These are phyloP conservation scores for Nasonovia ribisnigri DNA, from an alignment of 2,888 invertebrate species.

Conservation along the genomic window DNA sequence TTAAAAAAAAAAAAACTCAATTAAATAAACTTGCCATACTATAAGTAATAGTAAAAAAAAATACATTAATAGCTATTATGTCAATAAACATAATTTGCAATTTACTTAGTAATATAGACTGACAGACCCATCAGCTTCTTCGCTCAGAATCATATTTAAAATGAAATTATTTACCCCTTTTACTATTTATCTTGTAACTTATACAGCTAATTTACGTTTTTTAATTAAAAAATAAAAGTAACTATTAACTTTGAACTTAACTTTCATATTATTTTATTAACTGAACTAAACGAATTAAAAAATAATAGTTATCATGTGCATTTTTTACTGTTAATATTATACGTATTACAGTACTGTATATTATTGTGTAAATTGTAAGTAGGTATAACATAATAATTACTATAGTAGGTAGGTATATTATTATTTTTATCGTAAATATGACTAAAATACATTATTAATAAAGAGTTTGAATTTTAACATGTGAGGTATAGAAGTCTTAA, in stretches of 20 bases:
- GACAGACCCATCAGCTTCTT: too few relatives aligned
- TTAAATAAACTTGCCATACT: too few relatives aligned
- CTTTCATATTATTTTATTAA: neutral
- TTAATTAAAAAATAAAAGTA: neutral
- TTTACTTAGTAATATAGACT: too few relatives aligned
- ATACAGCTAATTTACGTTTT: neutral
- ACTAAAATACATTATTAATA: neutral
- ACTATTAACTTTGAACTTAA: neutral
- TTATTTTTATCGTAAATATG: neutral
- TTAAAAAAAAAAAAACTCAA: too few relatives aligned
- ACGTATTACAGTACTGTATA: neutral
- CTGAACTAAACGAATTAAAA: neutral
- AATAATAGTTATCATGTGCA: neutral
- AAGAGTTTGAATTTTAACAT: neutral
- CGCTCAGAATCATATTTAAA: too few relatives aligned
- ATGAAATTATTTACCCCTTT: too few relatives aligned
- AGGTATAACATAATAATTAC: too few relatives aligned
- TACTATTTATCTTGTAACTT: neutral
- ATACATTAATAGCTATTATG: too few relatives aligned
- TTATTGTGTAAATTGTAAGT: neutral
- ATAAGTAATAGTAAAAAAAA: too few relatives aligned
- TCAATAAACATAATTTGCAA: too few relatives aligned
- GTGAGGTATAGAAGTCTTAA: neutral
- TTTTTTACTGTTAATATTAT: neutral
- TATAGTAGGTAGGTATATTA: neutral